Conservation (phyloP, 2,888 invertebrate species). For the Leptogaster cylindrica region DNA sequence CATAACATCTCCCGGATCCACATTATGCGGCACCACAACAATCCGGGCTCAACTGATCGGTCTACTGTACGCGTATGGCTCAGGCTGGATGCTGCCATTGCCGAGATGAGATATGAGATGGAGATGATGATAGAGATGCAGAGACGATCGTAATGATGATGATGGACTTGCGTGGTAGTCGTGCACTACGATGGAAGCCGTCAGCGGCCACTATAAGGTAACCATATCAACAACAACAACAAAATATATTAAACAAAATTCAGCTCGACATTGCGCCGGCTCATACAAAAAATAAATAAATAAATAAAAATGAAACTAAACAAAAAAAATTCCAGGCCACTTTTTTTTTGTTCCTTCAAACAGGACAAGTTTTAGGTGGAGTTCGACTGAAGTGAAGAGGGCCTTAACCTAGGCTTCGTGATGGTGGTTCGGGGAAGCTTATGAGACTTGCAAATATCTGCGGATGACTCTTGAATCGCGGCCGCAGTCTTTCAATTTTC, state of each 20-base stretch:
- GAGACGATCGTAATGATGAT: constrained; percentile 42
- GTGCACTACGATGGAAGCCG: constrained; percentile 25
- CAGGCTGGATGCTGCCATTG: background rate
- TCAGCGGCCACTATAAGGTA: background rate
- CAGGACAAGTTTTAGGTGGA: constrained; percentile 41
- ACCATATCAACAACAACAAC: too few relatives aligned
- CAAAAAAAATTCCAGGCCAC: constrained; percentile 39
- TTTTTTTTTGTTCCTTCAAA: constrained; percentile 35
- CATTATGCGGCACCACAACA: background rate
- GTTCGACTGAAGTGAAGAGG: constrained; percentile 1
- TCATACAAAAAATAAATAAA: background rate
- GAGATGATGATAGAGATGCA: constrained; percentile 38
- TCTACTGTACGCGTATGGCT: background rate
- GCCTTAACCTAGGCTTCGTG: constrained; percentile 23
- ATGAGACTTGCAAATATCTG: constrained; percentile 23
- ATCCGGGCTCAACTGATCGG: background rate
- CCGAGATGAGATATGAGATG: constrained; percentile 39
- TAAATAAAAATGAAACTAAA: background rate
- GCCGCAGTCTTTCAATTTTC: constrained; percentile 11
- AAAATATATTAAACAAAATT: too few relatives aligned
- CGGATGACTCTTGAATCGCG: constrained; percentile 6
- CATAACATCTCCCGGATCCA: constrained; percentile 30
- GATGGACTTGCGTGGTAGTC: constrained; percentile 40
- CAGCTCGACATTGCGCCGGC: constrained; percentile 1
- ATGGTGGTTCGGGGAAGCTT: background rate